These are phyloP conservation scores for Garra rufa DNA, from an alignment of 2,113 vertebrate genomes.

Conservation along the genomic window DNA sequence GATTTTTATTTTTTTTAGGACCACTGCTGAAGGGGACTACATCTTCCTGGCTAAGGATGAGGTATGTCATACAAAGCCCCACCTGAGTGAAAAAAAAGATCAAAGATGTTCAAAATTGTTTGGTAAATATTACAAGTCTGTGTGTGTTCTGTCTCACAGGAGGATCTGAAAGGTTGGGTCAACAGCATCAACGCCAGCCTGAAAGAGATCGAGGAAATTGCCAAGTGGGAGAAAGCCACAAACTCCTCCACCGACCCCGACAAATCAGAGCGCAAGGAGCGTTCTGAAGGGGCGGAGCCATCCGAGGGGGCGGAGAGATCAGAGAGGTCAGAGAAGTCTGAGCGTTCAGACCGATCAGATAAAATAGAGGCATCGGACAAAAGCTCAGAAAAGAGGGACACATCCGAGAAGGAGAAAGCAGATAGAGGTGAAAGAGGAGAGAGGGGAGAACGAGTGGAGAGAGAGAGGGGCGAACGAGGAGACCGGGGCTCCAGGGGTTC, in stretches of 20 bases:
- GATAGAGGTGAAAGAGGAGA: constrained; percentile 63
- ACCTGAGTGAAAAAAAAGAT: neutral
- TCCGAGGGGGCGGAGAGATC: constrained; percentile 71
- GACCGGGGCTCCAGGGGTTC: constrained; percentile 78
- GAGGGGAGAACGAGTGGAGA: constrained; percentile 71
- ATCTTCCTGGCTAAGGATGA: constrained; percentile 94
- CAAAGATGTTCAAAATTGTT: neutral
- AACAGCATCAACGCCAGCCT: constrained; percentile 72
- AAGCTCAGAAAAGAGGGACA: constrained; percentile 79
- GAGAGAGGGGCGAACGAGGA: constrained; percentile 62
- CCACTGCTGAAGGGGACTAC: constrained; percentile 85
- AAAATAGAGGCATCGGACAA: constrained; percentile 77
- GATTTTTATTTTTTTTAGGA: constrained; percentile 70
- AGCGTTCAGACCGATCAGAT: constrained; percentile 73
- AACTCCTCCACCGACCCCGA: constrained; percentile 76
- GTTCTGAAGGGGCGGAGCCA: constrained; percentile 76
- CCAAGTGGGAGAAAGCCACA: constrained; percentile 76
- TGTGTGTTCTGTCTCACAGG: constrained; percentile 59
- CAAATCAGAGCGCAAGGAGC: constrained; percentile 77
- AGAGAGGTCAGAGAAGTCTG: constrained; percentile 62
- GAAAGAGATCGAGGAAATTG: constrained; percentile 70
- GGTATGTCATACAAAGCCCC: constrained; percentile 73
- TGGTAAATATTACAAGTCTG: constrained; percentile 14
- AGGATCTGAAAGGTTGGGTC: constrained; percentile 78
- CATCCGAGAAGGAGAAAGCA: constrained; percentile 68